These are phyloP conservation scores for Triops cancriformis DNA, from an alignment of 1,140 invertebrate species.

Conservation along the genomic window DNA sequence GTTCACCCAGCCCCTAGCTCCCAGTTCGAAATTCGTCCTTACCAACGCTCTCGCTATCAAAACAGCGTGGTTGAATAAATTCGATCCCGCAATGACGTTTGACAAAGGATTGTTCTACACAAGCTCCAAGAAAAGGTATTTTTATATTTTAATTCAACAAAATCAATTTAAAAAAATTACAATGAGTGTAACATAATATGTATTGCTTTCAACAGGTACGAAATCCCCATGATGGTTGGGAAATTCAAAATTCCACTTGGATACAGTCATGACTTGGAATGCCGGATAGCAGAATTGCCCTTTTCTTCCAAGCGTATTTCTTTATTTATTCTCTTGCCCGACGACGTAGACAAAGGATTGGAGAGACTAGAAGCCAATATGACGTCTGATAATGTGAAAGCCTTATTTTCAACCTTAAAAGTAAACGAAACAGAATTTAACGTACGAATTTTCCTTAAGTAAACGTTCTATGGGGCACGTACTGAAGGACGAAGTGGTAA, in stretches of 20 bases:
- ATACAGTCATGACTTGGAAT: slow-evolving; percentile 35
- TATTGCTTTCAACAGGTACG: slow-evolving; percentile 34
- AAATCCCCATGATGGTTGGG: slow-evolving; percentile 40
- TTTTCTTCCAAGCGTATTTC: slow-evolving; percentile 34
- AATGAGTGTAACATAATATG: too few species aligned
- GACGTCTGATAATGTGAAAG: slow-evolving; percentile 36
- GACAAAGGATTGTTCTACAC: slow-evolving; percentile 37
- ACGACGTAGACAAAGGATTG: slow-evolving; percentile 34
- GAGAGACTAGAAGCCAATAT: slow-evolving; percentile 34
- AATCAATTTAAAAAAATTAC: too few species aligned
- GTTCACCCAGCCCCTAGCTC: slow-evolving; percentile 30
- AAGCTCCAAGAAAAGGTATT: slow-evolving; percentile 31
- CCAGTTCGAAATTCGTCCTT: slow-evolving; percentile 33
- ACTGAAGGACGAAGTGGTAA: slow-evolving; percentile 37
- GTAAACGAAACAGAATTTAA: slow-evolving; percentile 28
- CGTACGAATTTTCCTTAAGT: not conserved
- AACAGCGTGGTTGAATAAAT: slow-evolving; percentile 36
- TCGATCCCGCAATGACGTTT: slow-evolving; percentile 36
- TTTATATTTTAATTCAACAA: too few species aligned
- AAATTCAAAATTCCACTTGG: slow-evolving; percentile 37
- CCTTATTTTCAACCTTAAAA: slow-evolving; percentile 36
- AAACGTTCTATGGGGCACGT: not conserved
- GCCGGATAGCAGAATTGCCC: slow-evolving; percentile 37
- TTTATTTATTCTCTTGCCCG: slow-evolving; percentile 39
- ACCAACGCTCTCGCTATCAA: slow-evolving; percentile 34